phyloP scores from a whole-genome alignment of 2,888 invertebrate species.

The Mythimna pallens region DNA sequence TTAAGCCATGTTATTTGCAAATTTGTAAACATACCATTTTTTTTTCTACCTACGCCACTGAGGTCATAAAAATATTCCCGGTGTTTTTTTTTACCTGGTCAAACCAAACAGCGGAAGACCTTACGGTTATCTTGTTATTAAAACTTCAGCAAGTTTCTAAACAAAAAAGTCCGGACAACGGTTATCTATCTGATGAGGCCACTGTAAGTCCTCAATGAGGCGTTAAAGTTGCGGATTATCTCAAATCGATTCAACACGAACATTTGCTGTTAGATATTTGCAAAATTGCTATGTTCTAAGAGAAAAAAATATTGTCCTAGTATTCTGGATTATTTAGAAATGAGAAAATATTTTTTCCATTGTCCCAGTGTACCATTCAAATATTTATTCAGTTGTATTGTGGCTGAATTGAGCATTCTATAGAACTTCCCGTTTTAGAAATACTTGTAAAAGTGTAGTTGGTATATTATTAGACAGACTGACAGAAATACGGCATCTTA shows the following conservation, averaged over 20 bases:
- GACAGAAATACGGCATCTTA: not conserved
- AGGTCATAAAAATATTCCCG: not conserved
- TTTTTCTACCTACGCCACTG: not conserved
- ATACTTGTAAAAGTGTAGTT: too few species aligned
- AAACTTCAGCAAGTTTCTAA: slow-evolving; percentile 1
- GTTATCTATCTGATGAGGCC: slow-evolving; percentile 28
- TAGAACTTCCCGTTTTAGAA: not conserved
- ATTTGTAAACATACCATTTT: not conserved
- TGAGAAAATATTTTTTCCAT: not conserved
- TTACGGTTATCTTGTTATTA: not conserved
- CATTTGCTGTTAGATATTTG: slow-evolving; percentile 23
- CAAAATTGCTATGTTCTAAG: slow-evolving; percentile 23
- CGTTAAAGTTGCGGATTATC: slow-evolving; percentile 51
- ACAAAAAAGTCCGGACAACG: slow-evolving; percentile 27
- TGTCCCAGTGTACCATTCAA: slow-evolving; percentile 10
- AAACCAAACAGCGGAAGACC: not conserved
- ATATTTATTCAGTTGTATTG: slow-evolving; percentile 35
- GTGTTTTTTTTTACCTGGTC: slow-evolving; percentile 5
- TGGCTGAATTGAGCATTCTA: too few species aligned
- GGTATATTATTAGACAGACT: not conserved
- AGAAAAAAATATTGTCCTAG: slow-evolving; percentile 20
- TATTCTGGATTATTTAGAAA: slow-evolving; percentile 19
- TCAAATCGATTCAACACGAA: slow-evolving; percentile 48
- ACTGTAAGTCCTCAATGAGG: slow-evolving; percentile 34
- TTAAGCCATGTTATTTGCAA: not conserved